Conservation (phyloP, 1,140 invertebrate species). For the Asobara japonica region DNA sequence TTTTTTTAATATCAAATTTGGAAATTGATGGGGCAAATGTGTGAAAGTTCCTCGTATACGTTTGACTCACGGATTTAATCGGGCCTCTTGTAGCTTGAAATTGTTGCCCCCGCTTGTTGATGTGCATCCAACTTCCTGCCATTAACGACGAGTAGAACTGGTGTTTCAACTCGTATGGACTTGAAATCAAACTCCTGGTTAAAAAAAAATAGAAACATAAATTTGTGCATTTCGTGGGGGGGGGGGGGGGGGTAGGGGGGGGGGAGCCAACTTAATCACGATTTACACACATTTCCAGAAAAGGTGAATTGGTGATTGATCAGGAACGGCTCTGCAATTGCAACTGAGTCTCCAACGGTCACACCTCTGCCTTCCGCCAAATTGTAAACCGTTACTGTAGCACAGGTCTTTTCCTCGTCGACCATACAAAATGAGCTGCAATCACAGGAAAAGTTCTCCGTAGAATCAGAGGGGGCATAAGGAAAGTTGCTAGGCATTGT, state of each 20-base stretch:
- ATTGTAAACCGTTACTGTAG: slow-evolving; percentile 85
- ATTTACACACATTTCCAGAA: slow-evolving; percentile 68
- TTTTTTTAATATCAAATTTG: too few species aligned
- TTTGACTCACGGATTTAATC: slow-evolving; percentile 45
- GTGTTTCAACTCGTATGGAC: slow-evolving; percentile 80
- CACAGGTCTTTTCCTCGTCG: slow-evolving; percentile 76
- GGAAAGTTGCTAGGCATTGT: background rate
- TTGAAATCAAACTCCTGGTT: slow-evolving; percentile 77
- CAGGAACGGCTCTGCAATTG: slow-evolving; percentile 81
- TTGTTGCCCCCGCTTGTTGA: slow-evolving; percentile 73
- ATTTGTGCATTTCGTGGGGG: background rate
- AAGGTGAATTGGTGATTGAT: slow-evolving; percentile 71
- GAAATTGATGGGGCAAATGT: too few species aligned
- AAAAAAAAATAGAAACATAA: slow-evolving; percentile 43
- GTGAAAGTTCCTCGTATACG: background rate
- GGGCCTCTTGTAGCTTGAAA: slow-evolving; percentile 60
- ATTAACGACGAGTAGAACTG: slow-evolving; percentile 79
- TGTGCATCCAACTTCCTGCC: slow-evolving; percentile 76
- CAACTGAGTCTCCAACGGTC: slow-evolving; percentile 85
- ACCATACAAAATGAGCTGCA: slow-evolving; percentile 83
- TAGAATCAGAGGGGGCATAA: background rate
- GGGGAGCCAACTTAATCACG: background rate
- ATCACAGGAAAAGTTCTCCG: slow-evolving; percentile 50
- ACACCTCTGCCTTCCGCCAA: slow-evolving; percentile 82
- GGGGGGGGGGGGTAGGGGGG: background rate